phyloP scores from a whole-genome alignment of 2,797 vertebrate species.

The Muraenolepis orangiensis region DNA sequence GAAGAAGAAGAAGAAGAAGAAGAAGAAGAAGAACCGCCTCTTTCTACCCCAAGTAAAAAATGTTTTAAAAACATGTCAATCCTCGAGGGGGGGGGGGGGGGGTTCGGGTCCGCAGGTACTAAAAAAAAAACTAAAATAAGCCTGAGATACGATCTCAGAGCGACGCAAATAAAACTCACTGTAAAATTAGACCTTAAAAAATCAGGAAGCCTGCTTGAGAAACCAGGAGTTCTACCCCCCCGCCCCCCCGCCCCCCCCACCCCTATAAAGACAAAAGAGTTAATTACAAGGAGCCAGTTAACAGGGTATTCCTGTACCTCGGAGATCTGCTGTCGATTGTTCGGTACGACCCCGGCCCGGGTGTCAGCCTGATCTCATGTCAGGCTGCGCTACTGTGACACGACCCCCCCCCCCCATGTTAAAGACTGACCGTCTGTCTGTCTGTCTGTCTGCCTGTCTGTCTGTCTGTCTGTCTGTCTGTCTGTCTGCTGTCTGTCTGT shows the following conservation, averaged over 20 bases:
- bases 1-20: no score
- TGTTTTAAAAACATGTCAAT: slow-evolving; percentile 23
- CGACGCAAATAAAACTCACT: slow-evolving; percentile 64
- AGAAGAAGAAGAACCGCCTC: no score
- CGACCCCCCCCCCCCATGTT: slow-evolving; percentile 52
- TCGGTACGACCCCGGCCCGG: slow-evolving; percentile 3
- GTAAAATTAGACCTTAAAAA: slow-evolving; percentile 73
- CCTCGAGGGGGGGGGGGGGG: no score
- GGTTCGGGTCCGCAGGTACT: slow-evolving; percentile 36
- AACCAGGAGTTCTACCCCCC: background rate
- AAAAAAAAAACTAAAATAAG: slow-evolving; percentile 59
- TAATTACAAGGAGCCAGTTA: slow-evolving; percentile 73
- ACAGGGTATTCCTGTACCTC: slow-evolving; percentile 59
- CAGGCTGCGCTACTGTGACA: slow-evolving; percentile 40
- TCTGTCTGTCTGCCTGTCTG: no score
- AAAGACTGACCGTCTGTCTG: no score
- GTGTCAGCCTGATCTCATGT: slow-evolving; percentile 58
- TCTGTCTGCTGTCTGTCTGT: no score
- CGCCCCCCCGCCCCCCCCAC: no score
- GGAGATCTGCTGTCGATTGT: slow-evolving; percentile 59
- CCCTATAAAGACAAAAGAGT: slow-evolving; percentile 64
- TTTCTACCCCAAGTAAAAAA: no score
- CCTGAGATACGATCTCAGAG: slow-evolving; percentile 66
- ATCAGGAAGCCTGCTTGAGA: slow-evolving; percentile 68
- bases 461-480: no score